A percentile compares a stretch with the other conserved stretches of the same genome.
Conservation (phyloP, 2,888 invertebrate genomes). For the Allophyes oxyacanthae region DNA sequence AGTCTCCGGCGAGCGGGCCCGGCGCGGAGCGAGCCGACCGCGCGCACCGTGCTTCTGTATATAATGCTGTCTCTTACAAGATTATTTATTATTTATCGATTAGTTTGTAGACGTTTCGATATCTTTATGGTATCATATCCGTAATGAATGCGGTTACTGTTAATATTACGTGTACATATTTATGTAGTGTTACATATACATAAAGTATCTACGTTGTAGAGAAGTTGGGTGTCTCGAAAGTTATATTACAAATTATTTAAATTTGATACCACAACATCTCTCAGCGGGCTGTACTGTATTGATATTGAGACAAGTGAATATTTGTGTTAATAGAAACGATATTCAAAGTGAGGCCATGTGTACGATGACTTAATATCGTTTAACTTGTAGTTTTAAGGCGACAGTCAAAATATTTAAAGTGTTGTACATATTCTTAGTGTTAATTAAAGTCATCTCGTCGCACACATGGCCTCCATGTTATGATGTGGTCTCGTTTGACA, state of each 20-base stretch:
- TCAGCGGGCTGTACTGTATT: constrained; percentile 53
- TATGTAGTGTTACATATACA: constrained; percentile 58
- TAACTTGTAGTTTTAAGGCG: constrained; percentile 66
- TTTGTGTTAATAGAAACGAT: constrained; percentile 63
- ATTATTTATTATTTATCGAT: constrained; percentile 87
- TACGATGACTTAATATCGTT: constrained; percentile 60
- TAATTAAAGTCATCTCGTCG: constrained; percentile 82
- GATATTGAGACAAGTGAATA: constrained; percentile 47
- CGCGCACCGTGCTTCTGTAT: constrained; percentile 85
- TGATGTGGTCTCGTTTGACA: constrained; percentile 44
- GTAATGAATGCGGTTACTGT: constrained; percentile 66
- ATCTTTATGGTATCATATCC: constrained; percentile 63
- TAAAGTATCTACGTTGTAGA: constrained; percentile 53
- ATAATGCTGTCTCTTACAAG: constrained; percentile 83
- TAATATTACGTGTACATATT: constrained; percentile 69
- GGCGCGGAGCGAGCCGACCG: constrained; percentile 61
- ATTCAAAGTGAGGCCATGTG: constrained; percentile 63
- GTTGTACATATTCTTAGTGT: constrained; percentile 82
- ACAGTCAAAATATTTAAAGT: constrained; percentile 72
- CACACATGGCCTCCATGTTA: constrained; percentile 61
- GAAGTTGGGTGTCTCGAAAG: constrained; percentile 44
- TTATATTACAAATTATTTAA: constrained; percentile 55
- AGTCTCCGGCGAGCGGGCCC: constrained; percentile 60
- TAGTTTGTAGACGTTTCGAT: constrained; percentile 72
- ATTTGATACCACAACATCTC: constrained; percentile 54